Evolutionary conservation across 2,797 vertebrate genomes (phyloP).

Genomic region (Avahi laniger): DNA sequence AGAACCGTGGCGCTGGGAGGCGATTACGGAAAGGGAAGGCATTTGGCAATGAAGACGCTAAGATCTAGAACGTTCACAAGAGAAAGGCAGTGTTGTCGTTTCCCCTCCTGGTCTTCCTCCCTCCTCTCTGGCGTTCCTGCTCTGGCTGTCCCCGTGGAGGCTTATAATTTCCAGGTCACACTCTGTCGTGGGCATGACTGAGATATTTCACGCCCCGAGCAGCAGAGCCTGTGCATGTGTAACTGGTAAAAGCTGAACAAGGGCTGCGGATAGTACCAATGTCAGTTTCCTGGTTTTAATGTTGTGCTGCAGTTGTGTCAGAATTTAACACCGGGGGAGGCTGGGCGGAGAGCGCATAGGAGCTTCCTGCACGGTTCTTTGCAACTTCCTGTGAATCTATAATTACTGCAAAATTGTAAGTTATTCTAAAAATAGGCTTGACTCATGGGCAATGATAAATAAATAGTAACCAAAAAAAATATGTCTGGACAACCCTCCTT

Average conservation of each 20-base stretch:
- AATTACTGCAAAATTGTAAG: not conserved
- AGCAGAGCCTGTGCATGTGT: too few relatives aligned
- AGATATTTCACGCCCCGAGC: too few relatives aligned
- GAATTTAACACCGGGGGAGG: too few relatives aligned
- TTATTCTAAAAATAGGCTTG: not conserved
- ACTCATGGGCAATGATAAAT: not conserved
- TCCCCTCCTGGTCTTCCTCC: not conserved
- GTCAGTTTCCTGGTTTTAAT: not conserved
- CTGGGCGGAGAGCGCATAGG: accelerated
- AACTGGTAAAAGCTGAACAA: not conserved
- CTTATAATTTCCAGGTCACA: too few relatives aligned
- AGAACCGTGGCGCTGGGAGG: too few relatives aligned
- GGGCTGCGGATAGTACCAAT: too few relatives aligned
- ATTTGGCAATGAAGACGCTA: too few relatives aligned
- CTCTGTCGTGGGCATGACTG: too few relatives aligned
- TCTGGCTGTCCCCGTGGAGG: not conserved
- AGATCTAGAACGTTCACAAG: too few relatives aligned
- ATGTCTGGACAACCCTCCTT: accelerated
- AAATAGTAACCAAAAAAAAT: too few relatives aligned
- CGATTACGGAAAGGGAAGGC: too few relatives aligned
- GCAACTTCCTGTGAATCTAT: not conserved
- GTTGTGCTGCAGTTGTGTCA: accelerated
- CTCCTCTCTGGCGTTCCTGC: too few relatives aligned
- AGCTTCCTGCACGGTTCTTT: not conserved
- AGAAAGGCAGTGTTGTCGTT: not conserved